Percentiles rank a stretch among this genome's conserved stretches.
Evolutionary conservation across 2,888 invertebrate species (phyloP).

Genomic region (Noctua fimbriata): DNA sequence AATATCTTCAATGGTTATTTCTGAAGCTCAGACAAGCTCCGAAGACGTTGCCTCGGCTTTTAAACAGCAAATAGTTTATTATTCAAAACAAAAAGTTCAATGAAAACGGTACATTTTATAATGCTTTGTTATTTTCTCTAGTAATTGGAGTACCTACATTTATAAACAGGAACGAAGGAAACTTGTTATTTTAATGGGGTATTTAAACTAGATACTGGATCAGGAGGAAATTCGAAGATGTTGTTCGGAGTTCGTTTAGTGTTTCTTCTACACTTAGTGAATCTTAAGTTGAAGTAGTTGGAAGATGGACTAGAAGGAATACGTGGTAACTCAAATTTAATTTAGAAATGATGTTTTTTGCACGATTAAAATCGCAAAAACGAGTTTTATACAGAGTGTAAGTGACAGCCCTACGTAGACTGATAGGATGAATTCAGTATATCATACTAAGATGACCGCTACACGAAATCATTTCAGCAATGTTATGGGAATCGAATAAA

Average conservation of each 20-base stretch:
- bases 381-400: neutral
- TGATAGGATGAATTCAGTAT: too few species aligned
- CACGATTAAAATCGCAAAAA: neutral
- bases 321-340: neutral
- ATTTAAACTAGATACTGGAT: slow-evolving; percentile 2
- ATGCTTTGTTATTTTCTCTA: slow-evolving; percentile 28
- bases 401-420: too few species aligned
- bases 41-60: slow-evolving; percentile 37
- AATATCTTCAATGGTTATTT: slow-evolving; percentile 43
- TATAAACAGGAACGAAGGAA: slow-evolving; percentile 7
- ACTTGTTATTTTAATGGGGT: slow-evolving; percentile 33
- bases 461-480: too few species aligned
- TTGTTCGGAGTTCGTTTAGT: neutral
- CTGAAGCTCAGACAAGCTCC: slow-evolving; percentile 32
- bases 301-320: neutral
- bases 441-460: too few species aligned
- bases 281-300: neutral
- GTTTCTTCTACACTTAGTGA: slow-evolving; percentile 1
- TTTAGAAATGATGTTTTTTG: neutral
- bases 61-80: slow-evolving; percentile 47
- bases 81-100: slow-evolving; percentile 38
- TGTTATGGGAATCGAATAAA: too few species aligned
- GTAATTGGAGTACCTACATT: slow-evolving; percentile 22
- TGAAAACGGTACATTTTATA: slow-evolving; percentile 29
- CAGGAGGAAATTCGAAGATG: slow-evolving; percentile 1